phyloP scores from a whole-genome alignment of 1,140 invertebrate species.

The Tribolium castaneum region DNA sequence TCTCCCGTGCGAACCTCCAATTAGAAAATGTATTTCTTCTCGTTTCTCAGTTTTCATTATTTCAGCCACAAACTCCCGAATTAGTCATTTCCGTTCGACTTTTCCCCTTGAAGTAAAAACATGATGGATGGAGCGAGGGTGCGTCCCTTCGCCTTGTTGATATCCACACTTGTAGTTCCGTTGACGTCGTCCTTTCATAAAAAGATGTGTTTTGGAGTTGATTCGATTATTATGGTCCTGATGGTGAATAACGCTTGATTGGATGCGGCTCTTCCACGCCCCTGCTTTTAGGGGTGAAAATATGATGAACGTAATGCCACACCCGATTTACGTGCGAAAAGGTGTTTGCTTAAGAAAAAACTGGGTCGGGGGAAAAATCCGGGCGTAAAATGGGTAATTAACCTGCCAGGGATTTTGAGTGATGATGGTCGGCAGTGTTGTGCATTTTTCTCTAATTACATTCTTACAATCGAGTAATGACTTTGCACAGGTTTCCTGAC shows the following conservation, averaged over 20 bases:
- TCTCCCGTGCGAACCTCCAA: not conserved
- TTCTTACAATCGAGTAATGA: not conserved
- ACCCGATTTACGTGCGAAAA: slow-evolving; percentile 3
- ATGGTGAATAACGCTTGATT: slow-evolving; percentile 34
- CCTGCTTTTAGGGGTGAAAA: slow-evolving; percentile 18
- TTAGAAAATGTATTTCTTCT: not conserved
- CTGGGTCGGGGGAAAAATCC: not conserved
- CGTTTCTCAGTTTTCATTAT: not conserved
- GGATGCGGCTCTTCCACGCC: slow-evolving; percentile 24
- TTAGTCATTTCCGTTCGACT: slow-evolving; percentile 20
- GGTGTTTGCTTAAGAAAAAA: slow-evolving; percentile 19
- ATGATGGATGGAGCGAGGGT: slow-evolving; percentile 17
- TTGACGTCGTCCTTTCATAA: not conserved
- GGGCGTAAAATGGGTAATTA: not conserved
- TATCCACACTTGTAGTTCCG: slow-evolving; percentile 8
- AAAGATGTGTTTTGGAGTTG: slow-evolving; percentile 10
- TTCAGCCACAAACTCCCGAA: not conserved
- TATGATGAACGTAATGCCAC: slow-evolving; percentile 1
- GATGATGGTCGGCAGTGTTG: not conserved
- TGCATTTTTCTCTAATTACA: not conserved
- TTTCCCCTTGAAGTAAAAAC: slow-evolving; percentile 1
- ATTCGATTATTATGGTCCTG: slow-evolving; percentile 10
- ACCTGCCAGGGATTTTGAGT: no score
- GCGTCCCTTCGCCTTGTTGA: slow-evolving; percentile 2
- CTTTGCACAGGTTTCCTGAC: not conserved